Percentiles rank a stretch among this genome's conserved stretches.
Conservation (phyloP, 2,888 invertebrate species). For the Baronia brevicornis region DNA sequence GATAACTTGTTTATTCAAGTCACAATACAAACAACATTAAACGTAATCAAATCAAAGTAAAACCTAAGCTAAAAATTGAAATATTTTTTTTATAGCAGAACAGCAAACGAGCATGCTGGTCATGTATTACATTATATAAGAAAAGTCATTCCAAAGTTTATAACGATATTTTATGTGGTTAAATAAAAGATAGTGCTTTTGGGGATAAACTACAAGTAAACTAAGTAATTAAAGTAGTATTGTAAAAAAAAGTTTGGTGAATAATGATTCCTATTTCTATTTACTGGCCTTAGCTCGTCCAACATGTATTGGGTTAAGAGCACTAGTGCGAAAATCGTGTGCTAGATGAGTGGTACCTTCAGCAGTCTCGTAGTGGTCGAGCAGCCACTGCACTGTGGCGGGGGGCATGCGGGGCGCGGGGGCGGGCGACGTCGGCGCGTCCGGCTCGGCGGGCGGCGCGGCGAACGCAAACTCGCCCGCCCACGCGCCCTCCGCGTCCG, state of each 20-base stretch:
- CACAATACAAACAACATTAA: too few species aligned
- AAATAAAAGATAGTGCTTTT: too few species aligned
- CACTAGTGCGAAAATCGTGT: neutral
- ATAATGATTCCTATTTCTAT: neutral
- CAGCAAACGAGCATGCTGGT: neutral
- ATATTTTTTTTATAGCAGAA: neutral
- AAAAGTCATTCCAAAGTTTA: too few species aligned
- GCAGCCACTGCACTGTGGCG: conserved; percentile 96
- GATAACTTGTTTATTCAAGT: too few species aligned
- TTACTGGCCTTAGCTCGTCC: neutral
- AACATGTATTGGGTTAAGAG: neutral
- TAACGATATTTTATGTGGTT: too few species aligned
- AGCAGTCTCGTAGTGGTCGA: conserved; percentile 98
- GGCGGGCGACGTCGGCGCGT: conserved; percentile 35
- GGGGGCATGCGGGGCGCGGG: conserved; percentile 64
- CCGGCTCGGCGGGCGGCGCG: conserved; percentile 68
- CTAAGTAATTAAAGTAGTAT: too few species aligned
- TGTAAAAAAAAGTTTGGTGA: neutral
- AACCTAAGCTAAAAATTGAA: too few species aligned
- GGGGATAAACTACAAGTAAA: too few species aligned
- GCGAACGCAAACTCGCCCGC: conserved; percentile 65
- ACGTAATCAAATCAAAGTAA: too few species aligned
- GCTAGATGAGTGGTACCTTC: conserved; percentile 71
- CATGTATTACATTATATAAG: too few species aligned
- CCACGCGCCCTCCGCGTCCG: conserved; percentile 20